Evolutionary conservation across 2,888 invertebrate species (phyloP), one percentile per base, ranked within the genome.

Genomic region (Parasteatoda lunata): DNA sequence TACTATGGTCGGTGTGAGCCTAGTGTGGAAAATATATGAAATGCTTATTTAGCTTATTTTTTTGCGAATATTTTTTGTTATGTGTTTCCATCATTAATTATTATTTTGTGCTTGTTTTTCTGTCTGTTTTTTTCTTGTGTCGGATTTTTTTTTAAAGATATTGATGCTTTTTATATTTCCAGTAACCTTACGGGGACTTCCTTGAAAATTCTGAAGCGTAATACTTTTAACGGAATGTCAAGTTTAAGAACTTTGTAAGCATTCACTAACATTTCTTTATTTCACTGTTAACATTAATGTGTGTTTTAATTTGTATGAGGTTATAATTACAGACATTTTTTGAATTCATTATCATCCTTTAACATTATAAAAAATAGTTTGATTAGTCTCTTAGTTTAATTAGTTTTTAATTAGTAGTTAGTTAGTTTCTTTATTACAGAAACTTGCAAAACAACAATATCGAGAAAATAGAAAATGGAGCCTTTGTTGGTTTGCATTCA

Each of bases 391-490:
- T 9, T 59, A 59, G n/a, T 7, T 13, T 4, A 59, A 4, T 59
- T 8, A 59, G 9, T 59, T 59, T 30, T 68, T 71, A 47, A 69
- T 85, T 77, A 5, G 59, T 59, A 59, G n/a, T 59, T 13, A 3
- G 8, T 11, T 59, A 7, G n/a, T 59, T 7, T 59, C 30, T 68
- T 71, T 52, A 69, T 85, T 77, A 5, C 59, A 89, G 89, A 80
- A 89, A 89, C 71, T 69, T 90, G 11, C 73, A 82, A 11, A 52
- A 84, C 45, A 90, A 90, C 82, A 77, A 83, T 13, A 88, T 90
- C 9, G 73, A 88, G 59, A 75, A 85, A 11, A 87, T 90, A 30
- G 89, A 90, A 82, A 88, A 89, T 75, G 89, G 89, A 69, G 90
- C 90, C 6, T 90, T 90, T 73, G 78, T 66, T 51, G 89, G 88